Percentiles rank a stretch among this genome's conserved stretches.
These are phyloP conservation scores for Serrognathus titanus DNA, from an alignment of 2,888 invertebrate genomes.

Conservation along the genomic window DNA sequence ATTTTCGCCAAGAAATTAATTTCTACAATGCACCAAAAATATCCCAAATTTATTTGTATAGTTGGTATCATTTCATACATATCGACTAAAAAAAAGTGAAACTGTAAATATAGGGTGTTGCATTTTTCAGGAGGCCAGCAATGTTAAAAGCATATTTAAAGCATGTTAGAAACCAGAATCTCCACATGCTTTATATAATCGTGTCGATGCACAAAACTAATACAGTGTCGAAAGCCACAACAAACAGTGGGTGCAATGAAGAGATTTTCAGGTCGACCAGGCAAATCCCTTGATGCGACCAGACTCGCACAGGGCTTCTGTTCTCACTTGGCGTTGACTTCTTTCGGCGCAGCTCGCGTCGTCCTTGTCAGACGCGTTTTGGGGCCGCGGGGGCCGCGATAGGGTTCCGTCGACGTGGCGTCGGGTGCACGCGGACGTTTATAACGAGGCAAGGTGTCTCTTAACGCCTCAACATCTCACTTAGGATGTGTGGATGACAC, in stretches of 20 bases:
- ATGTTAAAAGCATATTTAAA: too few species aligned
- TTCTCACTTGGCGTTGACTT: conserved; percentile 26
- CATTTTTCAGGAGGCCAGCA: too few species aligned
- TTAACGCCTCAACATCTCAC: conserved; percentile 23
- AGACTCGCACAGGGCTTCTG: conserved; percentile 26
- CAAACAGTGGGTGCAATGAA: conserved; percentile 11
- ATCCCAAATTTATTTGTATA: too few species aligned
- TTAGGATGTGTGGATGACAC: conserved; percentile 18
- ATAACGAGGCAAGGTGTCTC: conserved; percentile 15
- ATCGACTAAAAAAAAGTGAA: too few species aligned
- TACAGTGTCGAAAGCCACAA: conserved; percentile 5
- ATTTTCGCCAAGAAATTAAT: too few species aligned
- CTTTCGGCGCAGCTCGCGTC: conserved; percentile 9
- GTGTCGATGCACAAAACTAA: conserved; percentile 1
- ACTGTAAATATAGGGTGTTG: too few species aligned
- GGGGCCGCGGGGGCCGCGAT: not conserved
- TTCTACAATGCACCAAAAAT: too few species aligned
- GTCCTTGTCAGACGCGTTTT: not conserved
- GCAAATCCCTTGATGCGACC: conserved; percentile 22
- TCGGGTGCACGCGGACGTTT: conserved; percentile 2
- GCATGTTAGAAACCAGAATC: not conserved
- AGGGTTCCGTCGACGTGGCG: conserved; percentile 3
- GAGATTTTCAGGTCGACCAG: conserved; percentile 22
- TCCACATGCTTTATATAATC: not conserved
- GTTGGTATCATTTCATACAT: too few species aligned